Evolutionary conservation across 2,113 vertebrate species (phyloP), one percentile per base, ranked within the genome.

Genomic region (Astur gentilis): DNA sequence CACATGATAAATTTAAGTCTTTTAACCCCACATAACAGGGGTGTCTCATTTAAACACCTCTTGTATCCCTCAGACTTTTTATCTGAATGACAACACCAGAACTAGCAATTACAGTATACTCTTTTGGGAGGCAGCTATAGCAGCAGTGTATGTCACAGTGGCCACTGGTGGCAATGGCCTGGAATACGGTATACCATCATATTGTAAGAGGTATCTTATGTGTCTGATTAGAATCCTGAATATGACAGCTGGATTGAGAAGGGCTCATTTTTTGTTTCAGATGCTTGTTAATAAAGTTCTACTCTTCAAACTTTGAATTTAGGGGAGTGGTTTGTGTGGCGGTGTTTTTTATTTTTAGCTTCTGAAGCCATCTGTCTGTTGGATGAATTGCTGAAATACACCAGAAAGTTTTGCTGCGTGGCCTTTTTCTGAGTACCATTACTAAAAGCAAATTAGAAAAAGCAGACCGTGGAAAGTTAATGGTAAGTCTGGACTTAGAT

Each of bases 261-360:
- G n/a, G 29, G 11, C 27, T 75, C 1, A 7, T 15, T 55, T 61
- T n/a, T 87, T 83, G 18, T 94, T 90, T 83, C 29, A 72, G 27
- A 78, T 73, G 38, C 2, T 81, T 87, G 20, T 97, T 61, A 93
- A 96, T 96, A 96, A 97, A 98, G 42, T 64, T 91, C 8, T 66
- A 10, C 83, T 80, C 91, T 45, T 83, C 70, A 94, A 86, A 91
- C 62, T 82, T 88, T 25, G 21, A 82, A 58, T 49, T 54, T 55
- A 58, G 34, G 19, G 6, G 1, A 47, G 21, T 78, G 16, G 13
- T 71, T 66, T 65, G 34, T 47, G 87, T 66, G 23, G 34, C 4
- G 5, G 10, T 66, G 23, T 5, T 26, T 38, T 55, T 79, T 89
- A 36, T 17, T 89, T 75, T 76, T 60, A 61, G 49, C 14, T 91